Conservation (phyloP, 2,888 invertebrate species). For the Onchidella celtica region DNA sequence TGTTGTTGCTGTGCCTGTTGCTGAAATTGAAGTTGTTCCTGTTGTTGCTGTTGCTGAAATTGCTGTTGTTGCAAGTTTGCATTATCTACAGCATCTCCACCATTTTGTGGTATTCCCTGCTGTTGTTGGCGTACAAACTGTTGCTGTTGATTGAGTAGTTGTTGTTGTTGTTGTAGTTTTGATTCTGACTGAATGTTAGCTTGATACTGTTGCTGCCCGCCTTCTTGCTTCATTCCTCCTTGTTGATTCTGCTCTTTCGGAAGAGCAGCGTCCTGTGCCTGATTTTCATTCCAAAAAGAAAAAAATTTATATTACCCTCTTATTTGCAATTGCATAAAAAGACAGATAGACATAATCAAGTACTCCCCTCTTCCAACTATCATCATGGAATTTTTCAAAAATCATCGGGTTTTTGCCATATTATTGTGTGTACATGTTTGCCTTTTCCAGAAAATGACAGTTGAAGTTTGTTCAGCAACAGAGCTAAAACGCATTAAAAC, state of each 20-base stretch:
- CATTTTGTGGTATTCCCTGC: slow-evolving; percentile 1
- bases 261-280: background rate
- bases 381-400: too few relatives aligned
- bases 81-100: background rate
- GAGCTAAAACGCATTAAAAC: too few relatives aligned
- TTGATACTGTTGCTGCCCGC: slow-evolving; percentile 12
- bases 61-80: background rate
- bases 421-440: too few relatives aligned
- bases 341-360: too few relatives aligned
- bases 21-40: slow-evolving; percentile 9
- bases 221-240: background rate
- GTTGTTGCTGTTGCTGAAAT: background rate
- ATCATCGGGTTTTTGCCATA: too few relatives aligned
- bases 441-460: too few relatives aligned
- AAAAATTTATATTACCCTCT: too few relatives aligned
- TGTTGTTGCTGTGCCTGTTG: slow-evolving; percentile 15
- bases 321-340: too few relatives aligned
- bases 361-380: too few relatives aligned
- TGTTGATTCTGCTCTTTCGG: background rate
- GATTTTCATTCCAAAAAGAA: too few relatives aligned
- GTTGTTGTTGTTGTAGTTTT: slow-evolving; percentile 18
- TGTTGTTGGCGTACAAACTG: slow-evolving; percentile 1
- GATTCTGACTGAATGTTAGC: background rate
- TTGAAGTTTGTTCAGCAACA: too few relatives aligned
- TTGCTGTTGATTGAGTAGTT: background rate